phyloP scores from a whole-genome alignment of 2,113 vertebrate species.

The Hippopotamus amphibius region DNA sequence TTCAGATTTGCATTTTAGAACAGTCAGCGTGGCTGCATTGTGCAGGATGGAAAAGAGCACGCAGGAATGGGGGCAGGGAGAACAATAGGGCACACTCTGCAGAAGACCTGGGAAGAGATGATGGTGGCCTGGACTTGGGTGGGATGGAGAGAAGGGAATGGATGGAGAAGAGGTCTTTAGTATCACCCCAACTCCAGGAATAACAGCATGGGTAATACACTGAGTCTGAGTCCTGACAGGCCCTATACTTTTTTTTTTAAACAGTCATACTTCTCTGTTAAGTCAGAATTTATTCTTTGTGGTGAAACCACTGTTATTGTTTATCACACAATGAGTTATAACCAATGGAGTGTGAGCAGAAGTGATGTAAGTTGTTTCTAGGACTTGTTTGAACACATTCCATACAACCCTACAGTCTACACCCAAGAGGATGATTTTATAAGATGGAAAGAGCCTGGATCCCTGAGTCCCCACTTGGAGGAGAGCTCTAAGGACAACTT shows the following conservation, averaged over 20 bases:
- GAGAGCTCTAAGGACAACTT: neutral
- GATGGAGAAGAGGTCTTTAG: neutral
- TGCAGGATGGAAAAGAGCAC: neutral
- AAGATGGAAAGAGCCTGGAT: neutral
- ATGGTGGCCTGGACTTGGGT: neutral
- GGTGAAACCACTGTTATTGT: neutral
- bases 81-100: neutral
- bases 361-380: neutral
- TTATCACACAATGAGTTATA: neutral
- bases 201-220: neutral
- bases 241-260: neutral
- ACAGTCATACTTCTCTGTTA: neutral
- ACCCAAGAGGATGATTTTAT: neutral
- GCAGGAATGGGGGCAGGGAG: neutral
- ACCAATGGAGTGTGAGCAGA: neutral
- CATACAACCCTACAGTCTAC: neutral
- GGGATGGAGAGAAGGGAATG: neutral
- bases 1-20: neutral
- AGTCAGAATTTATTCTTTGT: neutral
- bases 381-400: neutral
- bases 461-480: neutral
- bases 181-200: neutral
- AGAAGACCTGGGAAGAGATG: neutral
- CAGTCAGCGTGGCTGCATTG: neutral
- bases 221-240: neutral